Percentiles rank a stretch among this genome's conserved stretches.
phyloP scores from a whole-genome alignment of 2,797 vertebrate genomes.

The Pogonophryne albipinna region DNA sequence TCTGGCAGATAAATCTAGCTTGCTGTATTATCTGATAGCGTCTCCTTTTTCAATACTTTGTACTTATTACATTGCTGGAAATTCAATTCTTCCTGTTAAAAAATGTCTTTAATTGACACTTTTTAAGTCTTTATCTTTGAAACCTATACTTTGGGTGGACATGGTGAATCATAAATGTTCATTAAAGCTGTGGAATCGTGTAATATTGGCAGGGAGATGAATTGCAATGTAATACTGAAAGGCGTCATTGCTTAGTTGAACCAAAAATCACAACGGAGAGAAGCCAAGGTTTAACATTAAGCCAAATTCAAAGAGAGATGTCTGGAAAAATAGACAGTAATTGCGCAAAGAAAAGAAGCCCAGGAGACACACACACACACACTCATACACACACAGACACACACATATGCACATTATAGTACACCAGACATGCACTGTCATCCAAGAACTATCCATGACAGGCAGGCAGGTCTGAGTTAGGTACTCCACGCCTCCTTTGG shows the following conservation, averaged over 20 bases:
- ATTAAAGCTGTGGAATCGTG: conserved; percentile 59
- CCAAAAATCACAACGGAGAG: conserved; percentile 45
- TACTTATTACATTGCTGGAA: conserved; percentile 37
- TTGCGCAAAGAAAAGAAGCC: conserved; percentile 30
- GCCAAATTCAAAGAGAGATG: conserved; percentile 33
- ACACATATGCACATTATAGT: conserved; percentile 2
- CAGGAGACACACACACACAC: conserved; percentile 4
- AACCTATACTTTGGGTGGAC: conserved; percentile 28
- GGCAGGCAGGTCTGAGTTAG: conserved; percentile 24
- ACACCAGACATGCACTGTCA: conserved; percentile 12
- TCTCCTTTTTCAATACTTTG: neutral
- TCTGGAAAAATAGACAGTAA: conserved; percentile 47
- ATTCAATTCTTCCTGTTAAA: conserved; percentile 21
- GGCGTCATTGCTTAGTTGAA: conserved; percentile 22
- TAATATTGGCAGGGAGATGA: conserved; percentile 40
- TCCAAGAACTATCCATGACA: conserved; percentile 54
- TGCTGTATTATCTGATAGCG: conserved; percentile 5
- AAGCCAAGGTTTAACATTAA: conserved; percentile 49
- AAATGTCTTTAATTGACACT: conserved; percentile 31
- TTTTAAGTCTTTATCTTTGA: conserved; percentile 53
- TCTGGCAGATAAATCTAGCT: neutral
- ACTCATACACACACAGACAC: neutral
- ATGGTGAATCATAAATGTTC: conserved; percentile 55
- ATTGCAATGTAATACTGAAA: conserved; percentile 43
- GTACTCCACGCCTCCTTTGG: conserved; percentile 52